phyloP scores from a whole-genome alignment of 2,797 vertebrate species.

The Zalophus californianus region DNA sequence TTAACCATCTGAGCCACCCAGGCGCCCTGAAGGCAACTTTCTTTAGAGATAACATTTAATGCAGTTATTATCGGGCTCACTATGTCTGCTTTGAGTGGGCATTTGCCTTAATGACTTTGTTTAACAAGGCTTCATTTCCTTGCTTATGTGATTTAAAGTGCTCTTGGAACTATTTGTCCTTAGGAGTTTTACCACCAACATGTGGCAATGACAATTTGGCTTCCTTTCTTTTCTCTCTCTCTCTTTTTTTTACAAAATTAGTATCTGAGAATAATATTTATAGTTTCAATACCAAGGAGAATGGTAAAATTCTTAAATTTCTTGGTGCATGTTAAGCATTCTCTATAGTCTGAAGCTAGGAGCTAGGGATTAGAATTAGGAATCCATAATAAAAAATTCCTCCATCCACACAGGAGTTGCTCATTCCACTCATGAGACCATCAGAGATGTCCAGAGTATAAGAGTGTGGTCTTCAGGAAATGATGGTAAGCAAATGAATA shows the following conservation, averaged over 20 bases:
- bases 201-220: not conserved
- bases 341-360: not conserved
- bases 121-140: slow-evolving; percentile 63
- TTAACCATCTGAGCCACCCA: too few relatives aligned
- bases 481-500: not conserved
- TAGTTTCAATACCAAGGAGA: not conserved
- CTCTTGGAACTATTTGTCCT: not conserved
- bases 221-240: not conserved
- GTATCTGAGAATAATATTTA: not conserved
- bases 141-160: slow-evolving; percentile 49
- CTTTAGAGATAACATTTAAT: slow-evolving; percentile 65
- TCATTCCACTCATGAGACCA: not conserved
- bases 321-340: not conserved
- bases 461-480: not conserved
- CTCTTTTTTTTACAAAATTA: not conserved
- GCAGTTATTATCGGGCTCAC: slow-evolving; percentile 11
- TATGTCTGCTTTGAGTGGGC: slow-evolving; percentile 11
- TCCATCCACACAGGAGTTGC: not conserved
- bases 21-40: not conserved
- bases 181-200: not conserved
- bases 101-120: slow-evolving; percentile 63
- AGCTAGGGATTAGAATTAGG: not conserved
- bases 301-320: not conserved
- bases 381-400: not conserved
- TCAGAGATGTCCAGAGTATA: not conserved